Evolutionary conservation across 1,140 invertebrate genomes (phyloP).

Genomic region (Dryas iulia): DNA sequence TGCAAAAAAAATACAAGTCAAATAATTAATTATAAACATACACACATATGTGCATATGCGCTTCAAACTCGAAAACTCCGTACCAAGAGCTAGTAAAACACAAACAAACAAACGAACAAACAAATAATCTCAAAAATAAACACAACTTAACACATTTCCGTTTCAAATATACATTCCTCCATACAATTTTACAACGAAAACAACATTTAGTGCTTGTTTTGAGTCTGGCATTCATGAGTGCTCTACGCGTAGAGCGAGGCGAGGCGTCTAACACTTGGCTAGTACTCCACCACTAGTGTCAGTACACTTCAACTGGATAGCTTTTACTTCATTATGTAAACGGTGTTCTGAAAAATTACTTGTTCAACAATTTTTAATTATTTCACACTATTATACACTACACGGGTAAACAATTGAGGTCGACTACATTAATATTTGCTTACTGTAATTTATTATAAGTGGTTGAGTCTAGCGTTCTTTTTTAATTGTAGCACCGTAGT

Average conservation of each 20-base stretch:
- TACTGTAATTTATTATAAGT: not conserved
- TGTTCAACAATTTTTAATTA: not conserved
- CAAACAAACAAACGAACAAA: too few species aligned
- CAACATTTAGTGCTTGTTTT: not conserved
- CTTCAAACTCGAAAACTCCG: too few species aligned
- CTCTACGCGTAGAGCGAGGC: not conserved
- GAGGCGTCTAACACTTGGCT: not conserved
- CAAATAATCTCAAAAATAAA: not conserved
- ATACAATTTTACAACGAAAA: constrained; percentile 1
- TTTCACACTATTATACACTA: not conserved
- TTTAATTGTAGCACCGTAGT: too few species aligned
- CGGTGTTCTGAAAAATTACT: not conserved
- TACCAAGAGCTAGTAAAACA: not conserved
- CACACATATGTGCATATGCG: too few species aligned
- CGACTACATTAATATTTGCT: not conserved
- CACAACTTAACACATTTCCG: not conserved
- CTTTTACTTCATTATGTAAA: constrained; percentile 1
- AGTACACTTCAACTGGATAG: not conserved
- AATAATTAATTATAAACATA: too few species aligned
- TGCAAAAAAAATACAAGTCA: too few species aligned
- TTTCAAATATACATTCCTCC: not conserved
- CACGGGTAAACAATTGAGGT: not conserved
- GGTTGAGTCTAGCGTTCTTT: too few species aligned
- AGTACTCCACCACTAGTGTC: not conserved
- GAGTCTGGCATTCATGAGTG: not conserved